These are phyloP conservation scores for Eristalis pertinax DNA, from an alignment of 2,888 invertebrate species.

Conservation along the genomic window DNA sequence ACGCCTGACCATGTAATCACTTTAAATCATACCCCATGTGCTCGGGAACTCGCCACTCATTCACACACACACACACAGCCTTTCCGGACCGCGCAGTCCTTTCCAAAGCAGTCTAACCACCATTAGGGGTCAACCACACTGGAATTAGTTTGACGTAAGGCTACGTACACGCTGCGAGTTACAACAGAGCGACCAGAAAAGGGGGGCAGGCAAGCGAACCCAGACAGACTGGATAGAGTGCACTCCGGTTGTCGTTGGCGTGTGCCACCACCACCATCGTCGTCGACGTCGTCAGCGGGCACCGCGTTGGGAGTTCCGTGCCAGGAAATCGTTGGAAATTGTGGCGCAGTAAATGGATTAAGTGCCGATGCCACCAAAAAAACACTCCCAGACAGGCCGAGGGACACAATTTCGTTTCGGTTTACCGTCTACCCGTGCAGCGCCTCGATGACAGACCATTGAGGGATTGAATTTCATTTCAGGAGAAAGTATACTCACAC, in stretches of 20 bases:
- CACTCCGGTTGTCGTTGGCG: slow-evolving; percentile 18
- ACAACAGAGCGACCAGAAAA: background rate
- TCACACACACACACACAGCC: background rate
- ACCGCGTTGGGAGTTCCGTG: slow-evolving; percentile 24
- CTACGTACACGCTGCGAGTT: background rate
- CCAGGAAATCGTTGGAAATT: slow-evolving; percentile 65
- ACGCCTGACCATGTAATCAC: slow-evolving; percentile 21
- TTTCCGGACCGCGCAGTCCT: slow-evolving; percentile 23
- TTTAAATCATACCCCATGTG: slow-evolving; percentile 38
- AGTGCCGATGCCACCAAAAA: slow-evolving; percentile 30
- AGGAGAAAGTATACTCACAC: background rate
- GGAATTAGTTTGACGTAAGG: slow-evolving; percentile 62
- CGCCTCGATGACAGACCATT: slow-evolving; percentile 16
- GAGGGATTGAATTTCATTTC: slow-evolving; percentile 29
- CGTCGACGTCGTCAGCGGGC: background rate
- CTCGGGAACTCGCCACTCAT: background rate
- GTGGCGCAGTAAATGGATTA: slow-evolving; percentile 67
- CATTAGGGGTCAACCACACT: slow-evolving; percentile 66
- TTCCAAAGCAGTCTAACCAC: slow-evolving; percentile 24
- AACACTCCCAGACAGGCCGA: slow-evolving; percentile 25
- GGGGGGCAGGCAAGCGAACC: background rate
- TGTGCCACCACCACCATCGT: slow-evolving; percentile 4
- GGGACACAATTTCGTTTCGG: slow-evolving; percentile 42
- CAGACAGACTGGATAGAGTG: slow-evolving; percentile 10
- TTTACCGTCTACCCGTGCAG: background rate